Evolutionary conservation across 2,888 invertebrate genomes (phyloP).

Genomic region (Doris montereyensis): DNA sequence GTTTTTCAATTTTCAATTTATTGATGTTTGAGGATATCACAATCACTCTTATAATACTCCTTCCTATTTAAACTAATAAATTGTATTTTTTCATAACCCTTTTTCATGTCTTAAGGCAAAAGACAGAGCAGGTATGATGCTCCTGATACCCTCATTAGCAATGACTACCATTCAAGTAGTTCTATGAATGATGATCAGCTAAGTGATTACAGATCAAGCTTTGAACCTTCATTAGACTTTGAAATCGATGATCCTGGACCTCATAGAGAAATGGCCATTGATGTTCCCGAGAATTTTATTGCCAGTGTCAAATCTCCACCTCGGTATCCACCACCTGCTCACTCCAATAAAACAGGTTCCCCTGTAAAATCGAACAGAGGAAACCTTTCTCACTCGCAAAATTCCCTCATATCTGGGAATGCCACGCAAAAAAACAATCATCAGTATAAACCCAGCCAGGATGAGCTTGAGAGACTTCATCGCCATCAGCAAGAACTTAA

Average conservation of each 20-base stretch:
- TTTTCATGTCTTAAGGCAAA: too few species aligned
- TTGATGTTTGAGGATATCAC: too few species aligned
- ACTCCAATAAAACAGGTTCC: not conserved
- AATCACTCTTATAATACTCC: too few species aligned
- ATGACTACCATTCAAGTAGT: not conserved
- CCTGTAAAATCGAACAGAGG: not conserved
- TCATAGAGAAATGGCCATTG: slow-evolving; percentile 98
- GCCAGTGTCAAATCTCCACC: slow-evolving; percentile 92
- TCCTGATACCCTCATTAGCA: too few species aligned
- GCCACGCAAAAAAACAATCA: slow-evolving; percentile 15
- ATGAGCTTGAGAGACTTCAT: slow-evolving; percentile 91
- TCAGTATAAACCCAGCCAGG: slow-evolving; percentile 73
- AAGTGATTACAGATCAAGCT: slow-evolving; percentile 38
- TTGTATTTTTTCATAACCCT: too few species aligned
- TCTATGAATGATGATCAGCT: slow-evolving; percentile 43
- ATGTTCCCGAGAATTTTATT: slow-evolving; percentile 95
- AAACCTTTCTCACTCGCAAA: slow-evolving; percentile 34
- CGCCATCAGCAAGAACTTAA: slow-evolving; percentile 93
- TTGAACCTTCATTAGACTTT: slow-evolving; percentile 52
- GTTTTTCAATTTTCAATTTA: too few species aligned
- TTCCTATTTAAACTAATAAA: too few species aligned
- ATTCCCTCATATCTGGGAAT: slow-evolving; percentile 15
- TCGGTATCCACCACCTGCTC: slow-evolving; percentile 76
- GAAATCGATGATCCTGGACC: slow-evolving; percentile 74
- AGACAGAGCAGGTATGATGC: too few species aligned